Conservation (phyloP, 2,113 vertebrate species). For the Podilymbus podiceps region DNA sequence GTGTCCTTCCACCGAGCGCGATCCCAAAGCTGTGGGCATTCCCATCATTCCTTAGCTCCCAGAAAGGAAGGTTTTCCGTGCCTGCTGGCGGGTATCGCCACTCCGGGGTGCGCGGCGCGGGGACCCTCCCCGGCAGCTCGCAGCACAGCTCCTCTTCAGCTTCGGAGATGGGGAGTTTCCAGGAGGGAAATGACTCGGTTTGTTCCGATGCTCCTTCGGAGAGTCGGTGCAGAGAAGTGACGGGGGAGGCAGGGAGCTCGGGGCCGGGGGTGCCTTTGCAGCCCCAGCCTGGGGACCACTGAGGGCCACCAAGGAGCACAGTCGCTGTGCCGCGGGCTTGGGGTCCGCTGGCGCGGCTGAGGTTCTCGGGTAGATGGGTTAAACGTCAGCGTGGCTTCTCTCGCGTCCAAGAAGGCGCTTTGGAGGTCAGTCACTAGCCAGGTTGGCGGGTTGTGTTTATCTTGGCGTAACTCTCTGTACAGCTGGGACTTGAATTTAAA, state of each 20-base stretch:
- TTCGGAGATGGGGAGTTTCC: neutral
- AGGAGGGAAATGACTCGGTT: neutral
- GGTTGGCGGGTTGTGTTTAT: no score
- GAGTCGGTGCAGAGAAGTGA: neutral
- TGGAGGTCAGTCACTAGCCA: neutral
- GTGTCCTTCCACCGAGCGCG: no score
- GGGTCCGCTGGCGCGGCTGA: no score
- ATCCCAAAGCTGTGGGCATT: no score
- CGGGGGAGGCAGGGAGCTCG: no score
- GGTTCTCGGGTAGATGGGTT: neutral
- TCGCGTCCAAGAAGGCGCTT: no score
- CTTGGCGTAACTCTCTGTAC: no score
- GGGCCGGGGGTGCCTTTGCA: neutral
- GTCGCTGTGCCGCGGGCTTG: neutral
- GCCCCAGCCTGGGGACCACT: neutral
- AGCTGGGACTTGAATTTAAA: neutral
- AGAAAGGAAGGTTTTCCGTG: neutral
- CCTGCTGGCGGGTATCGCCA: no score
- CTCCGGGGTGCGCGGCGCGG: neutral
- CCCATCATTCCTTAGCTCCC: neutral
- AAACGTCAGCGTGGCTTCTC: neutral
- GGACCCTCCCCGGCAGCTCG: neutral
- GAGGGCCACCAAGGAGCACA: neutral
- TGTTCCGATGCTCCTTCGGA: neutral
- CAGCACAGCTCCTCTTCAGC: neutral